These are phyloP conservation scores for Ashinkailepas kermadecensis DNA, from an alignment of 2,888 invertebrate genomes.

Conservation along the genomic window DNA sequence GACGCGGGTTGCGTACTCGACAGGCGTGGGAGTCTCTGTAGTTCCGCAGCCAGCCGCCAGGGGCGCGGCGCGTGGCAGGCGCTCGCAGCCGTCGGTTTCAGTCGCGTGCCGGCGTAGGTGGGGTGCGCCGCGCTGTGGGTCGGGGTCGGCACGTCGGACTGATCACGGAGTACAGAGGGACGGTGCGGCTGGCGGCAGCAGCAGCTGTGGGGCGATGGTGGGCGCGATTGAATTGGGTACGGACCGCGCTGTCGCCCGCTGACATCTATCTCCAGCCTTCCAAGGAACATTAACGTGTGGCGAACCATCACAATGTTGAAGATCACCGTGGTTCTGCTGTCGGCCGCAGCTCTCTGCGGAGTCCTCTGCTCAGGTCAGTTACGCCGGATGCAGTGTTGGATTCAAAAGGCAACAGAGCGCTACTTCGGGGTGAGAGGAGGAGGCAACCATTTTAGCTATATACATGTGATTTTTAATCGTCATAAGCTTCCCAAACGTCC, in stretches of 20 bases:
- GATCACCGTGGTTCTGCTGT: neutral
- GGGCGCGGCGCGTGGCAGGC: constrained; percentile 3
- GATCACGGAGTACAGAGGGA: neutral
- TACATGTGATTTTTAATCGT: no score
- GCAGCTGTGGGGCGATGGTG: neutral
- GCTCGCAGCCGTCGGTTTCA: neutral
- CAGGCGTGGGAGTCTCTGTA: constrained; percentile 12
- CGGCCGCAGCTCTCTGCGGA: neutral
- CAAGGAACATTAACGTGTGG: no score
- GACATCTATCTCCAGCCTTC: no score
- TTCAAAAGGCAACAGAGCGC: no score
- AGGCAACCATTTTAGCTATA: no score
- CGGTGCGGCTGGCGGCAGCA: neutral
- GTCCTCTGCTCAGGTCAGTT: neutral
- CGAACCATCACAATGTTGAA: neutral
- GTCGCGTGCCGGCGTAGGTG: neutral
- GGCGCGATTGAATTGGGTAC: no score
- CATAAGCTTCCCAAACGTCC: no score
- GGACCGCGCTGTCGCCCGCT: no score
- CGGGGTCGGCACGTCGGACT: neutral
- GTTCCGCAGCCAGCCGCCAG: neutral
- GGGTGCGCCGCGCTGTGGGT: neutral
- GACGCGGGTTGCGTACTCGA: neutral
- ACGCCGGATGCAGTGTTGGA: no score
- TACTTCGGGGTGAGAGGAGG: no score